Evolutionary conservation across 2,797 vertebrate genomes (phyloP).

Genomic region (Phrynocephalus guinanensis): DNA sequence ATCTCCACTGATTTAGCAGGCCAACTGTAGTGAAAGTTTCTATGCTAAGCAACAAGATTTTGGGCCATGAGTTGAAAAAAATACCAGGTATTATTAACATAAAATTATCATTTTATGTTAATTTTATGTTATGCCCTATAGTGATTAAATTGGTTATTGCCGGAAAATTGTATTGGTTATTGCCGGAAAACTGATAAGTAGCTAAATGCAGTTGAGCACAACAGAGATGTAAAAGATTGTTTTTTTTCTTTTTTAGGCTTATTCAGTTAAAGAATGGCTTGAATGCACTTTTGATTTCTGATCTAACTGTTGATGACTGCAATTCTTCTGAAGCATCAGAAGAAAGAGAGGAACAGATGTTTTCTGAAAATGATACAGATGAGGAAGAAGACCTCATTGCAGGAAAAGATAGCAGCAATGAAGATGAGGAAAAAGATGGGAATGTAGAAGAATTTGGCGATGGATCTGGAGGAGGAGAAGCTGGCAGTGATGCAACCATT

Average conservation of each 20-base stretch:
- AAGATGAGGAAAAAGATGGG: conserved; percentile 76
- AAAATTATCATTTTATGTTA: background rate
- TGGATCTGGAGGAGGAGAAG: conserved; percentile 60
- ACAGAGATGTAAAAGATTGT: background rate
- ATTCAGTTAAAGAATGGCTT: conserved; percentile 87
- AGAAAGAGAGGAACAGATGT: conserved; percentile 67
- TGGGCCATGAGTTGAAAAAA: no score
- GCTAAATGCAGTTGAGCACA: background rate
- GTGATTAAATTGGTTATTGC: no score
- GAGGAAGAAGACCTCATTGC: conserved; percentile 73
- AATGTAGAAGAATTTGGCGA: conserved; percentile 67
- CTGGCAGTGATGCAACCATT: conserved; percentile 40
- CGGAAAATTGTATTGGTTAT: background rate
- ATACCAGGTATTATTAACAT: background rate
- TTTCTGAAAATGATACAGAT: conserved; percentile 47
- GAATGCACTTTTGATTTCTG: conserved; percentile 87
- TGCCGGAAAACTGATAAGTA: background rate
- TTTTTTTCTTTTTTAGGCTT: conserved; percentile 75
- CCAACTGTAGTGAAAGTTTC: no score
- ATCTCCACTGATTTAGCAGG: no score
- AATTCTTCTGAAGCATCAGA: conserved; percentile 63
- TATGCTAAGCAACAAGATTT: no score
- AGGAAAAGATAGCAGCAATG: conserved; percentile 76
- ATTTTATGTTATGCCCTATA: no score
- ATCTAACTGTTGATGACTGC: conserved; percentile 76